Conservation (phyloP, 2,888 invertebrate species). For the Tenthredo scrophulariae region DNA sequence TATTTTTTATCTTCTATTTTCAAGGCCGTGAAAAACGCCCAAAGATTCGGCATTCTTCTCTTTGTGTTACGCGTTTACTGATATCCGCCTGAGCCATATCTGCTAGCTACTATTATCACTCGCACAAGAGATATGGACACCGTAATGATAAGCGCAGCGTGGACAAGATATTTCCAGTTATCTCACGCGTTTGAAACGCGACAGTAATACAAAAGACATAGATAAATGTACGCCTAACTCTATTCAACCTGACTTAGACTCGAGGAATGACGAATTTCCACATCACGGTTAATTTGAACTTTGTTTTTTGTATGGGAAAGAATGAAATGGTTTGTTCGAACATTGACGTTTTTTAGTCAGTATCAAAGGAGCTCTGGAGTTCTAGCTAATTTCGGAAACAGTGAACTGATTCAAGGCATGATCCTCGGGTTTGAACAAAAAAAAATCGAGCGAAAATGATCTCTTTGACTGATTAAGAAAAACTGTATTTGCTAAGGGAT, state of each 20-base stretch:
- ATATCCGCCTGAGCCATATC: not conserved
- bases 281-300: no score
- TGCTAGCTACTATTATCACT: not conserved
- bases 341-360: no score
- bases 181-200: conserved; percentile 70
- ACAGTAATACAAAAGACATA: conserved; percentile 60
- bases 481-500: no score
- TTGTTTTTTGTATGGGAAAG: no score
- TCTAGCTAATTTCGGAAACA: no score
- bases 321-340: no score
- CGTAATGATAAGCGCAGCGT: not conserved
- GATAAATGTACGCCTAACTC: not conserved
- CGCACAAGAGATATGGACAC: not conserved
- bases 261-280: not conserved
- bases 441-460: no score
- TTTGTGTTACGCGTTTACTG: not conserved
- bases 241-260: not conserved
- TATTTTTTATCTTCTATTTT: conserved; percentile 63
- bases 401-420: no score
- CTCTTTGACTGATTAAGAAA: no score
- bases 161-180: conserved; percentile 61
- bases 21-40: not conserved
- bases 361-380: no score
- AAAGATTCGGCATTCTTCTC: no score
- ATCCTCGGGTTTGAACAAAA: no score